These are phyloP conservation scores for Antechinus stuartii DNA, from an alignment of 2,113 vertebrate species.

Conservation along the genomic window DNA sequence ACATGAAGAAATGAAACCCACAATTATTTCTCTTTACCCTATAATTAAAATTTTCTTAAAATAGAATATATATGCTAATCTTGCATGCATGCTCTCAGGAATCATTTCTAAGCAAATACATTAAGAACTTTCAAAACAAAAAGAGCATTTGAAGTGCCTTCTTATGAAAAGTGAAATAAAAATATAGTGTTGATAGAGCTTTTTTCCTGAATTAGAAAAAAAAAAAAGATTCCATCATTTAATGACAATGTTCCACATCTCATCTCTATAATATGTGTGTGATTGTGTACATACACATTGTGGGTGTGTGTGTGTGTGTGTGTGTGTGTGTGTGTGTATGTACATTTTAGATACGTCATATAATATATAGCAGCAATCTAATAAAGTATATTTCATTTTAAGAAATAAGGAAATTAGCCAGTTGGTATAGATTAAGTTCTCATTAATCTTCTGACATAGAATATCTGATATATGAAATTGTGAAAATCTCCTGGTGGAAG, in stretches of 20 bases:
- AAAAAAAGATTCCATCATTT: neutral
- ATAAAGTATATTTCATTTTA: neutral
- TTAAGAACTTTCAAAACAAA: slow-evolving; percentile 32
- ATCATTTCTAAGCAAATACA: neutral
- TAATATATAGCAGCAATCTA: neutral
- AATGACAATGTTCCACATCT: neutral
- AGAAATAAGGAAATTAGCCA: neutral
- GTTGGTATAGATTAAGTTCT: neutral
- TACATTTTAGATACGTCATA: neutral
- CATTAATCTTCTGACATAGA: neutral
- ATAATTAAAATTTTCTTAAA: slow-evolving; percentile 44
- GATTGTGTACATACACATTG: neutral
- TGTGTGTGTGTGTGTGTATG: too few relatives aligned
- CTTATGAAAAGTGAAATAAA: slow-evolving; percentile 26
- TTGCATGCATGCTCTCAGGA: slow-evolving; percentile 5
- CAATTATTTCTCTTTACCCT: neutral
- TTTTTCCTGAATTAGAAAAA: neutral
- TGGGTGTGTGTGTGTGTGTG: too few relatives aligned
- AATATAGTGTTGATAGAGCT: neutral
- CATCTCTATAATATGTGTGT: neutral
- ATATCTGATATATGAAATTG: neutral
- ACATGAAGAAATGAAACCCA: neutral
- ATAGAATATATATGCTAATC: neutral
- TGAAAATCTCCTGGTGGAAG: neutral
- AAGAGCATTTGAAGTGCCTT: neutral